phyloP scores from a whole-genome alignment of 2,113 vertebrate species.

The Cryptotis parvus region DNA sequence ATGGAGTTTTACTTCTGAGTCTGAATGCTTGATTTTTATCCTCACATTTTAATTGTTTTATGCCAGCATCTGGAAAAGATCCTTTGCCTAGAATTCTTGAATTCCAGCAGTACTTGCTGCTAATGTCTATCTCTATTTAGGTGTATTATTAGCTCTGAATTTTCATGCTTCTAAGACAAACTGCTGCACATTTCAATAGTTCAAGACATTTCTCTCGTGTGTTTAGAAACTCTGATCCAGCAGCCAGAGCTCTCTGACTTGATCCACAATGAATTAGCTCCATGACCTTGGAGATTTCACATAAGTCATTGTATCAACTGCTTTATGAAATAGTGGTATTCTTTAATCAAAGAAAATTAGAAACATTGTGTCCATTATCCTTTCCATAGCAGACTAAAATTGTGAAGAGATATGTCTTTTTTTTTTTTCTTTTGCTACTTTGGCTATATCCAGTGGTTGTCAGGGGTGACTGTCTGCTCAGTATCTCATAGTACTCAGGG shows the following conservation, averaged over 20 bases:
- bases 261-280: background rate
- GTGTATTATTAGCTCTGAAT: background rate
- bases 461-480: no score
- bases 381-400: background rate
- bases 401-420: background rate
- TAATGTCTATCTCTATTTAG: background rate
- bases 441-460: no score
- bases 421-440: background rate
- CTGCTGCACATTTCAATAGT: background rate
- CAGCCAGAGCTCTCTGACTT: background rate
- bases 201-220: background rate
- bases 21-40: background rate
- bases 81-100: background rate
- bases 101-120: background rate
- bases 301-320: background rate
- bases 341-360: background rate
- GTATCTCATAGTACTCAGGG: no score
- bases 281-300: background rate
- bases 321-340: background rate
- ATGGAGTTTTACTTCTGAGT: background rate
- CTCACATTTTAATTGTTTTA: background rate
- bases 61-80: background rate
- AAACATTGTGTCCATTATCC: background rate
- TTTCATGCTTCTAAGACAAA: background rate
- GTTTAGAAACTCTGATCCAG: background rate